Evolutionary conservation across 92 coral and sea anemone species (phyloP).

Genomic region (Paramuricea clavata): DNA sequence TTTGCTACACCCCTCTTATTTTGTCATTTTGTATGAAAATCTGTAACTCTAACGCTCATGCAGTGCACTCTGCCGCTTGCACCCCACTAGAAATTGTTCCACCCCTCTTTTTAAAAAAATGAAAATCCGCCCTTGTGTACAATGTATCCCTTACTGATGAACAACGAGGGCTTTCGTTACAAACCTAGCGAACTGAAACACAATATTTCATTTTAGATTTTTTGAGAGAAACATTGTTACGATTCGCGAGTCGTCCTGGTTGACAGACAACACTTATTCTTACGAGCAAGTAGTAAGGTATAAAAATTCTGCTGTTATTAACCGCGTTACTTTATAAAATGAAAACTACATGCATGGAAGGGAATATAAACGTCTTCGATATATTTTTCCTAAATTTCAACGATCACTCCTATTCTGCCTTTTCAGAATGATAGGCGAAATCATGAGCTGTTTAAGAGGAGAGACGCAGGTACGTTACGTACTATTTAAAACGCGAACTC

Average conservation of each 20-base stretch:
- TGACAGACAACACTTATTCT: constrained; percentile 93
- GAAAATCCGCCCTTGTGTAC: too few relatives aligned
- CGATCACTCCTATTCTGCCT: background rate
- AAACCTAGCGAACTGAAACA: background rate
- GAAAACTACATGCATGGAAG: too few relatives aligned
- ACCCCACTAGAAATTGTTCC: too few relatives aligned
- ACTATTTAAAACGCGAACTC: too few relatives aligned
- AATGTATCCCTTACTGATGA: background rate
- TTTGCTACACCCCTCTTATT: too few relatives aligned
- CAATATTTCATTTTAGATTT: constrained; percentile 64
- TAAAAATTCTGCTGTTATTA: background rate
- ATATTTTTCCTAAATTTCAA: too few relatives aligned
- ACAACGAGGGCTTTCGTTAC: background rate
- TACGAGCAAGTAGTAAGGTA: constrained; percentile 98
- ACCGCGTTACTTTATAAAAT: too few relatives aligned
- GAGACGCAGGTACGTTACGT: constrained; percentile 81
- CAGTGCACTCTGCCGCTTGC: too few relatives aligned
- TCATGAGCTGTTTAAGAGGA: constrained; percentile 91
- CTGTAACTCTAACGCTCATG: too few relatives aligned
- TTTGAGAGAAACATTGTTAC: constrained; percentile 97
- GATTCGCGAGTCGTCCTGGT: constrained; percentile 97
- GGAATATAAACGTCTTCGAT: too few relatives aligned
- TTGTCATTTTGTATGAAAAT: too few relatives aligned
- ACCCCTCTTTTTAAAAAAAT: too few relatives aligned
- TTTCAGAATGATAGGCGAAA: constrained; percentile 97